Percentiles rank a stretch among this genome's conserved stretches.
phyloP scores from a whole-genome alignment of 2,113 vertebrate genomes.

The Illadopsis cleaveri region DNA sequence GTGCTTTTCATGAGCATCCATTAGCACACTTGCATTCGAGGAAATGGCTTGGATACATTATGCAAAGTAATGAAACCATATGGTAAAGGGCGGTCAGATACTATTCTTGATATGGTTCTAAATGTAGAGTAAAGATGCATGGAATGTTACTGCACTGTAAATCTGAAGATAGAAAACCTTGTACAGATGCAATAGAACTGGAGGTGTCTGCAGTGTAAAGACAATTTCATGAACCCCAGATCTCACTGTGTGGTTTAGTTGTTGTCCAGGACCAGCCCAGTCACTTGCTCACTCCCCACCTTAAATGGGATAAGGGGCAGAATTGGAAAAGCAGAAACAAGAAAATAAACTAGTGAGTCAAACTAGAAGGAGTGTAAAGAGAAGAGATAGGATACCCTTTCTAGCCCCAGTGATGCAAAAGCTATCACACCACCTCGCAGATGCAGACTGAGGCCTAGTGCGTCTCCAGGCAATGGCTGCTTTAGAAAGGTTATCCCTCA shows the following conservation, averaged over 20 bases:
- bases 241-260: neutral
- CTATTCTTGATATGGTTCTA: neutral
- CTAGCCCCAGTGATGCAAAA: neutral
- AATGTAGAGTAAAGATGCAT: neutral
- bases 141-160: neutral
- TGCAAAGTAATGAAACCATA: neutral
- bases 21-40: neutral
- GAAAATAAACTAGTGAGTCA: neutral
- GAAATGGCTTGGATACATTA: neutral
- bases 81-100: neutral
- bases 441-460: fast-evolving
- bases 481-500: neutral
- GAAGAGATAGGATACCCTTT: neutral
- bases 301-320: neutral
- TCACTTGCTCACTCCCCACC: neutral
- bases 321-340: neutral
- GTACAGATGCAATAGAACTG: neutral
- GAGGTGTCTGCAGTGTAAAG: neutral
- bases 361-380: neutral
- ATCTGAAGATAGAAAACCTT: neutral
- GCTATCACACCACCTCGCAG: neutral
- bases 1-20: neutral
- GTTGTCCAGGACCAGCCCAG: neutral
- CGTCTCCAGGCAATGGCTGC: neutral
- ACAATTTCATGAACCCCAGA: neutral